Evolutionary conservation across 2,888 invertebrate species (phyloP).

Genomic region (Muscina levida): DNA sequence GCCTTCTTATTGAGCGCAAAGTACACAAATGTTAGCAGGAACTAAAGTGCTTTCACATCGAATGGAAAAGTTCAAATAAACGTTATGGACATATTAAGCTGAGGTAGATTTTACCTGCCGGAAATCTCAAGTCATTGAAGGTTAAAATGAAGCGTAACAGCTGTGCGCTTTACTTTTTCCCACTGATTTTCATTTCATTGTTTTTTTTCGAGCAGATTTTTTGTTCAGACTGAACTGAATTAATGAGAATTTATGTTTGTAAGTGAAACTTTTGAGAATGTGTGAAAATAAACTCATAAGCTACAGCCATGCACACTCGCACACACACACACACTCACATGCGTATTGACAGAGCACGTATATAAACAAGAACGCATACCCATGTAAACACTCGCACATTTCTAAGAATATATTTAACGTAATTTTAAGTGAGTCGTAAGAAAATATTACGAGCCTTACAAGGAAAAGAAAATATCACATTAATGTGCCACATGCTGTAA

Average conservation of each 20-base stretch:
- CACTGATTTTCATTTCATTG: neutral
- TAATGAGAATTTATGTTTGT: conserved; percentile 58
- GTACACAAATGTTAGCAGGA: conserved; percentile 21
- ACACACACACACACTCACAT: neutral
- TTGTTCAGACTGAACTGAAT: conserved; percentile 51
- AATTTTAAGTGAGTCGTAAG: conserved; percentile 28
- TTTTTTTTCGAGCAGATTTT: conserved; percentile 1
- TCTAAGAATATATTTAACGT: conserved; percentile 30
- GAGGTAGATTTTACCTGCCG: conserved; percentile 55
- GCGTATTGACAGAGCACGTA: neutral
- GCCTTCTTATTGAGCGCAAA: neutral
- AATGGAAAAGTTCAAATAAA: conserved; percentile 29
- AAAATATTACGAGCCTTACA: conserved; percentile 9
- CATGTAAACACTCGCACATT: conserved; percentile 4
- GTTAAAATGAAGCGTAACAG: conserved; percentile 61
- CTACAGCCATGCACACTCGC: conserved; percentile 41
- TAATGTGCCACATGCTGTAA: too few relatives aligned
- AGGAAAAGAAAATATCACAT: neutral
- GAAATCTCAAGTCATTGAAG: conserved; percentile 57
- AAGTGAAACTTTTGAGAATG: conserved; percentile 35
- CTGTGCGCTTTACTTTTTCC: conserved; percentile 36
- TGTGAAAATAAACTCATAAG: conserved; percentile 57
- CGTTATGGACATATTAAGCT: neutral
- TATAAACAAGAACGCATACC: neutral
- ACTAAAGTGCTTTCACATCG: conserved; percentile 9